Percentiles rank a stretch among this genome's conserved stretches.
These are phyloP conservation scores for Cinara cedri DNA, from an alignment of 2,888 invertebrate species.

Conservation along the genomic window DNA sequence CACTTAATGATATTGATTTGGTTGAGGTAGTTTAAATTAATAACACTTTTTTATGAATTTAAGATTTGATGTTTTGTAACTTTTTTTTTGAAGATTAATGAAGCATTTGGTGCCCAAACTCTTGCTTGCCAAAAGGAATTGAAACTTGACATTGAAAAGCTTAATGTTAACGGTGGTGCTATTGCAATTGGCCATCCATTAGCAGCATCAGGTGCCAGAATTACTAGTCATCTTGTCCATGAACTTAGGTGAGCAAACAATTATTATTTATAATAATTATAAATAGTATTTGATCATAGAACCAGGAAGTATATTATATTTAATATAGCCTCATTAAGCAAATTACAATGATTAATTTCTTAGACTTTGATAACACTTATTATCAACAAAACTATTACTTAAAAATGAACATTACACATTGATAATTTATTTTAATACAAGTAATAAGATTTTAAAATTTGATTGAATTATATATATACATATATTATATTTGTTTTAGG, in stretches of 20 bases:
- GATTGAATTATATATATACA: no score
- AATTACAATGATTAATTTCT: no score
- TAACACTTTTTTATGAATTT: slow-evolving; percentile 55
- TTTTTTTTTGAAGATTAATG: slow-evolving; percentile 78
- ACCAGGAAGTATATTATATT: slow-evolving; percentile 31
- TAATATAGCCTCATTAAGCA: slow-evolving; percentile 16
- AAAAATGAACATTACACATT: no score
- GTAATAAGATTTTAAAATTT: no score
- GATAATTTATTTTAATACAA: no score
- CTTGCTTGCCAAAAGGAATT: slow-evolving; percentile 90
- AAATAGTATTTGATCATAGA: neutral
- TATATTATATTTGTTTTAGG: slow-evolving; percentile 66
- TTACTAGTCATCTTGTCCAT: slow-evolving; percentile 88
- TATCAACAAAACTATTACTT: no score
- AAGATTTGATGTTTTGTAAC: slow-evolving; percentile 59
- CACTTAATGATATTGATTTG: slow-evolving; percentile 86
- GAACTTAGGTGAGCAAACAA: slow-evolving; percentile 76
- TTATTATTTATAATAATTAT: neutral
- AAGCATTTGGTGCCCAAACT: slow-evolving; percentile 96
- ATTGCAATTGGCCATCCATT: slow-evolving; percentile 97
- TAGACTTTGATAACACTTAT: no score
- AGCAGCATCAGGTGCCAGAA: slow-evolving; percentile 92
- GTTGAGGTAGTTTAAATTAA: slow-evolving; percentile 71
- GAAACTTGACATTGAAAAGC: slow-evolving; percentile 80
- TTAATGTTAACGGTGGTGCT: slow-evolving; percentile 95